Base-by-base conservation (phyloP, 1,140 invertebrate genomes). In the Frieseomelitta varia region DNA sequence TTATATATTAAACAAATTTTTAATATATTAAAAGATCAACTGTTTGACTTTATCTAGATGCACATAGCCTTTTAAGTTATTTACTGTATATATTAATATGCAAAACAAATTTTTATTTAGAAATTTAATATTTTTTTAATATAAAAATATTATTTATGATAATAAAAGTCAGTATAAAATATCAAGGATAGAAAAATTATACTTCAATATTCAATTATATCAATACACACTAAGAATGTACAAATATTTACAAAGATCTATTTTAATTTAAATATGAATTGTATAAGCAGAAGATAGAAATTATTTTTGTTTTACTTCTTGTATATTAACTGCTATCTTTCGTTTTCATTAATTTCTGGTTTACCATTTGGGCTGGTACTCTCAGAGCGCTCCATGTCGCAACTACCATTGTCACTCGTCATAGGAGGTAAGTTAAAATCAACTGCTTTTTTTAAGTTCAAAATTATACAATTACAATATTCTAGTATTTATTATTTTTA, bases 281-380 rank as follows among this genome's bases (percentile, higher is more conserved):
- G 56, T 82, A 71, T 79, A 71, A 71, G 24, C 69, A 81, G 39
- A 15, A 74, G 72, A 88, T 79, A 89, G 76, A 86, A 80, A 89
- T 73, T 69, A 72, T 85, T 75, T 91, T 91, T 86, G 30, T 87
- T 89, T 91, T 88, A 89, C 81, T 91, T 88, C 91, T 86, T 85
- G 76, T 93, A 89, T 91, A 94, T 93, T 93, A 93, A 93, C 93
- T 90, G 91, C 91, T 94, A 89, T 94, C 91, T 94, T 94, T 94
- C 92, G 87, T 94, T 94, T 94, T 94, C 93, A 94, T 94, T 94
- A 94, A 94, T 94, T 94, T 94, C 93, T 94, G 93, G 93, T 94
- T 93, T 93, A 92, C 93, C 91, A 82, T 94, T 93, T 91, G 93
- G 94, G 90, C 92, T 91, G 91, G 90, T 91, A 92, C 92, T 88